Base-by-base conservation (phyloP, 2,888 invertebrate genomes). In the Plagodis pulveraria region DNA sequence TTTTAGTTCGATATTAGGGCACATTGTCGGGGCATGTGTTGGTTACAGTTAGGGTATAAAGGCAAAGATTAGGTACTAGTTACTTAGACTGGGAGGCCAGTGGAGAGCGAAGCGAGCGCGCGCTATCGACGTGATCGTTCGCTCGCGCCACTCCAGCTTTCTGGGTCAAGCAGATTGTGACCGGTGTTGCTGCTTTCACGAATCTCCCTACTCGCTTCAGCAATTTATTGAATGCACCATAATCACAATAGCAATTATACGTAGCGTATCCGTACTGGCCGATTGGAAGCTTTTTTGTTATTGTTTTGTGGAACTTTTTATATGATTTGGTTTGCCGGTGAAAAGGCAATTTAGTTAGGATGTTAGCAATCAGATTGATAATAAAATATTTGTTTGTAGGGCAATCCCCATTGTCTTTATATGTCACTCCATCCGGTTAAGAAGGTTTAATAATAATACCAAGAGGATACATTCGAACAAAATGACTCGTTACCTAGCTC, bases 131-230 rank as follows among this genome's bases (percentile, higher is more conserved):
- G 72, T 84, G 87, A 89, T 89, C 90, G 84, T 73, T 67, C 67
- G 70, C 57, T 66, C 71, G 68, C 74, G 67, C 75, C 76, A 78
- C 86, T 84, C 74, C 73, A 79, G 70, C 80, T 87, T 88, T 87
- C 81, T 90, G 86, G 91, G 91, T 91, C 91, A 90, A 91, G 90
- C 85, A 74, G 80, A 74, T 68, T 79, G 81, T 73, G 78, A 79
- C 81, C 77, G 73, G 71, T 71, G 74, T 73, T 74, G 76, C 78
- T 77, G 76, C 78, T 71, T 76, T 70, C 64, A 65, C 67, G 67
- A 67, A 72, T 72, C 71, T 68, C 71, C 51, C 72, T 66, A 69
- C 74, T 74, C 73, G 70, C 77, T 78, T 69, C 73, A 75, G 66
- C 65, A 77, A 78, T 81, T 81, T 78, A 81, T 77, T 71, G 70